Conservation (phyloP, 2,113 vertebrate genomes). For the Hiodon alosoides region DNA sequence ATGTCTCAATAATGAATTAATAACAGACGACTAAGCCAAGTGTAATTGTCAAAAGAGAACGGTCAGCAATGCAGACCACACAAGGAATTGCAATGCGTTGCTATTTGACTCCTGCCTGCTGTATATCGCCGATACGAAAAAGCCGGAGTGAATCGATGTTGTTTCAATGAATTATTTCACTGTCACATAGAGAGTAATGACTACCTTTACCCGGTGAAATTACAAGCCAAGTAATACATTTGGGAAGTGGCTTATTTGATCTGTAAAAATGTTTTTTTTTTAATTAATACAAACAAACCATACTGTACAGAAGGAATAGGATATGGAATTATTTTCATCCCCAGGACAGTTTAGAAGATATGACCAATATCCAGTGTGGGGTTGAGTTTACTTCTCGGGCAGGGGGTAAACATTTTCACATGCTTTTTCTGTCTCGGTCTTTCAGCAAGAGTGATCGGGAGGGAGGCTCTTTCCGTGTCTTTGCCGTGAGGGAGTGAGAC, state of each 20-base stretch:
- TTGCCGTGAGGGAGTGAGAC: slow-evolving; percentile 58
- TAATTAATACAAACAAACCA: slow-evolving; percentile 5
- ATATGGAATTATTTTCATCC: neutral
- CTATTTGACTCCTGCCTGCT: slow-evolving; percentile 28
- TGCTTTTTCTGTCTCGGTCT: slow-evolving; percentile 25
- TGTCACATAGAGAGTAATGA: slow-evolving; percentile 1
- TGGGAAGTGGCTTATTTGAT: neutral
- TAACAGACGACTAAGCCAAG: slow-evolving; percentile 46
- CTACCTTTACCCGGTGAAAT: neutral
- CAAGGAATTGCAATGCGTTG: slow-evolving; percentile 34
- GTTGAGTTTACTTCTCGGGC: neutral
- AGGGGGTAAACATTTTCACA: neutral
- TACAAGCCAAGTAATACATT: neutral
- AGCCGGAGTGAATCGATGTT: neutral
- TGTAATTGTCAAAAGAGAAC: slow-evolving; percentile 33
- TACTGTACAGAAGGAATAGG: no score
- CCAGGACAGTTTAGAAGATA: neutral
- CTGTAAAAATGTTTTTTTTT: neutral
- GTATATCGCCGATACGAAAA: neutral
- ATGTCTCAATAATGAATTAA: slow-evolving; percentile 45
- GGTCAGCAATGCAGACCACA: slow-evolving; percentile 26
- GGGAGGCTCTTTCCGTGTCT: slow-evolving; percentile 62
- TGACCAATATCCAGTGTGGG: neutral
- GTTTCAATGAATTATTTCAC: neutral
- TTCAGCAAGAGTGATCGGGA: slow-evolving; percentile 59